Evolutionary conservation across 1,140 invertebrate genomes (phyloP).

Genomic region (Paraescarpia echinospica): DNA sequence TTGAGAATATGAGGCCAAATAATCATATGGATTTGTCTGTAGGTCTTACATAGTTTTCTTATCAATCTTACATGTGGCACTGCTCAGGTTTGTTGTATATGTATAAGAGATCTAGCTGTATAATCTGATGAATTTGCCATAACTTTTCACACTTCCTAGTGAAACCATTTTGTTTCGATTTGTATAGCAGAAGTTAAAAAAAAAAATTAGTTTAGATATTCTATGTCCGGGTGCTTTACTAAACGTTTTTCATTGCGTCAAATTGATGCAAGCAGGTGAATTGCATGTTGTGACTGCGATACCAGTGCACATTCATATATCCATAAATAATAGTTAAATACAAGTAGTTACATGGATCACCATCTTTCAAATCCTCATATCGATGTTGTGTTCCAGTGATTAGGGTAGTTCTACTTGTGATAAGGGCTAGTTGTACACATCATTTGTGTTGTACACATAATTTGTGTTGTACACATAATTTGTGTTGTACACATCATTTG

Average conservation of each 20-base stretch:
- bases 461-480: neutral
- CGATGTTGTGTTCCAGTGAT: neutral
- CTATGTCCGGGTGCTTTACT: neutral
- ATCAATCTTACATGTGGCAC: neutral
- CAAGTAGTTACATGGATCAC: neutral
- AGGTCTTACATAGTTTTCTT: neutral
- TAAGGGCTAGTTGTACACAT: neutral
- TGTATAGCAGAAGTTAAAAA: neutral
- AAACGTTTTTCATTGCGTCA: neutral
- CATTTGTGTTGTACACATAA: neutral
- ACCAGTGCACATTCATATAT: neutral
- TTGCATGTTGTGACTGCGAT: neutral
- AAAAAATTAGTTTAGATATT: neutral
- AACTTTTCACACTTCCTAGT: neutral
- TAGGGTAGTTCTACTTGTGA: neutral
- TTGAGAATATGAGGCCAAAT: neutral
- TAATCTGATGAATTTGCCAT: neutral
- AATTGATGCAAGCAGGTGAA: neutral
- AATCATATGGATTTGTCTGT: neutral
- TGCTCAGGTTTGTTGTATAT: neutral
- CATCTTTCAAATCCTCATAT: neutral
- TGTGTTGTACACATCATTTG: neutral
- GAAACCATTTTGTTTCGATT: neutral
- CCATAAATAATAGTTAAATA: too few relatives aligned
- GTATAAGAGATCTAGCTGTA: neutral